These are phyloP conservation scores for Drosophila kanekoi DNA, from an alignment of 2,888 invertebrate species.

Conservation along the genomic window DNA sequence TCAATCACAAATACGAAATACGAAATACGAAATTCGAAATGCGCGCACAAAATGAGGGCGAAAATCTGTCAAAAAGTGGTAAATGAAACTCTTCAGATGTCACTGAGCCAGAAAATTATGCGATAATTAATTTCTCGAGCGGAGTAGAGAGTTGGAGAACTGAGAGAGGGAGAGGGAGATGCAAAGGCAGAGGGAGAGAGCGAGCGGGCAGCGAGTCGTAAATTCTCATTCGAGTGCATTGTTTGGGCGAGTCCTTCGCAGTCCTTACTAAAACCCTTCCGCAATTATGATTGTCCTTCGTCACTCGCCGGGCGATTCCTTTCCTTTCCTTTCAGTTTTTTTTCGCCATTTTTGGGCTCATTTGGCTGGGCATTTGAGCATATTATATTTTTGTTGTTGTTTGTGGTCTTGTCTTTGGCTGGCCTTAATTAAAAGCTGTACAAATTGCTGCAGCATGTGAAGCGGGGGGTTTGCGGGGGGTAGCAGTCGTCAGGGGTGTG, in stretches of 20 bases:
- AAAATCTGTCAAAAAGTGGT: constrained; percentile 78
- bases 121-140: constrained; percentile 83
- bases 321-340: constrained; percentile 25
- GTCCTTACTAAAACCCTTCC: constrained; percentile 50
- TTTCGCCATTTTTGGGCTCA: constrained; percentile 38
- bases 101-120: constrained; percentile 84
- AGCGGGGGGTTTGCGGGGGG: background rate
- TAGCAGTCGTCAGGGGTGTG: background rate
- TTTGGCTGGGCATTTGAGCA: constrained; percentile 51
- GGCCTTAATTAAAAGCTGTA: constrained; percentile 76
- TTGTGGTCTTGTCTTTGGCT: constrained; percentile 66
- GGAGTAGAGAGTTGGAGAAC: constrained; percentile 11
- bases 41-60: constrained; percentile 48
- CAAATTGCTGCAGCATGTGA: constrained; percentile 49
- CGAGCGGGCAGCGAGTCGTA: constrained; percentile 26
- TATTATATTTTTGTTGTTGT: constrained; percentile 8
- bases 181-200: background rate
- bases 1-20: constrained; percentile 50
- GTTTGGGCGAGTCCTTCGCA: constrained; percentile 59
- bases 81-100: constrained; percentile 81
- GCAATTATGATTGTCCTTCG: constrained; percentile 78
- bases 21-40: constrained; percentile 14
- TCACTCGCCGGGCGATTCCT: constrained; percentile 65
- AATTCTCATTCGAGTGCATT: constrained; percentile 59
- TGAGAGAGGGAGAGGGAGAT: background rate